Evolutionary conservation across 2,888 invertebrate genomes (phyloP), one percentile per base, ranked within the genome.

Genomic region (Anodontia alba): DNA sequence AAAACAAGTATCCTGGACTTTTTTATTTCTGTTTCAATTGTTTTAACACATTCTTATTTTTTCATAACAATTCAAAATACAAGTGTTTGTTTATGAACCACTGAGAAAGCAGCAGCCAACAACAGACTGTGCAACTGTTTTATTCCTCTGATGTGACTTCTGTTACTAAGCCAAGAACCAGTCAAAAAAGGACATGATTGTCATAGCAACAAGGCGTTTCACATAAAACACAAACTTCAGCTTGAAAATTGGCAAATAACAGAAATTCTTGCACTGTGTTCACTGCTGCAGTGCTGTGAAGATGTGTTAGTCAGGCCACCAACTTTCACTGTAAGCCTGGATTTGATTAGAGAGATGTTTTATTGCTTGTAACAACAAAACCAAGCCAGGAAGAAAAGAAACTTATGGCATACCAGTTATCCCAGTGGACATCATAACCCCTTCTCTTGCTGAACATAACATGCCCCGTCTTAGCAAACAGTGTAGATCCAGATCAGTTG

Each of bases 141-240:
- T 62, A 20, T 20, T 33, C 62, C n/a, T 17, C 62, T 54, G 54
- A 62, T 31, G 33, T 31, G 33, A 62, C 62, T 62, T 31, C 62
- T 62, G 62, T 29, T 62, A 33, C 33, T 2, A 1, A 29, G 62
- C 62, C 62, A 62, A 62, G 33, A 62, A 62, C 62, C 62, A 62
- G 62, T 62, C 62, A 62, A 33, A 62, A 62, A 62, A 62, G 62
- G 62, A 62, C 62, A 62, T 62, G 31, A 62, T 62, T 62, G 62
- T 62, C 62, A 62, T 62, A 62, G 62, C 62, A 62, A 62, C 62
- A 62, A 62, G 33, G 62, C 62, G 62, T 62, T 62, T 33, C 62
- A 62, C 62, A 62, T 62, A 62, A 62, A 62, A 62, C 33, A 62
- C 62, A 62, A 33, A 62, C 62, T 33, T 33, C 17, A 62, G 33